These are phyloP conservation scores for Eulemur rufifrons DNA, from an alignment of 2,113 vertebrate species.

Conservation along the genomic window DNA sequence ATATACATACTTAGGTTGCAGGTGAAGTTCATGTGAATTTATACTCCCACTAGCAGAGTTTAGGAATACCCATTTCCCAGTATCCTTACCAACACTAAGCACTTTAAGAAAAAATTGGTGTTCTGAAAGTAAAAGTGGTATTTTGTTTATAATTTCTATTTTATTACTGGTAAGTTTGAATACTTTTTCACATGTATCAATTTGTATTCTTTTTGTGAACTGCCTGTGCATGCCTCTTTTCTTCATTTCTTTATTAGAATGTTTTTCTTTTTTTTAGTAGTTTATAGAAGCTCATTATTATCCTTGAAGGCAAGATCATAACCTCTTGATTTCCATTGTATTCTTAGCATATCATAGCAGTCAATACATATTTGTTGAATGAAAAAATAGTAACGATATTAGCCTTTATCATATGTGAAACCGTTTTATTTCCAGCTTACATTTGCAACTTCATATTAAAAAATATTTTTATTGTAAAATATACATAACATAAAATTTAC, in stretches of 20 bases:
- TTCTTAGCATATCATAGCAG: not conserved
- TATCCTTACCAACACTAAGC: not conserved
- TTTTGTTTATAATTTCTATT: not conserved
- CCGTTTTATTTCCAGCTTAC: slow-evolving; percentile 7
- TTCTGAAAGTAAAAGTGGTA: slow-evolving; percentile 8
- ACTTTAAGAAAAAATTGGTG: not conserved
- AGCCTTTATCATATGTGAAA: not conserved
- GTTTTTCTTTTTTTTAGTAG: slow-evolving; percentile 1
- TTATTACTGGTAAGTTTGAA: not conserved
- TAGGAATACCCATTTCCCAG: not conserved
- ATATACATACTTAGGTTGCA: not conserved
- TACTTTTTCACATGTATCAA: not conserved
- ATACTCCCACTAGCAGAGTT: not conserved
- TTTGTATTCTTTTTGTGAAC: not conserved
- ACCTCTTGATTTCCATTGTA: not conserved
- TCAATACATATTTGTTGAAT: not conserved
- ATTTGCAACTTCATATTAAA: not conserved
- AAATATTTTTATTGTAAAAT: not conserved
- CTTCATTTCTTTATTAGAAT: not conserved
- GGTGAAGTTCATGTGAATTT: not conserved
- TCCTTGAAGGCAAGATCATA: not conserved
- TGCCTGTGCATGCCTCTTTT: not conserved
- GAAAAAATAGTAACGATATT: not conserved
- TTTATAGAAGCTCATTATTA: not conserved
- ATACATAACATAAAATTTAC: not conserved